Evolutionary conservation across 2,888 invertebrate species (phyloP).

Genomic region (Parthenolecanium corni): DNA sequence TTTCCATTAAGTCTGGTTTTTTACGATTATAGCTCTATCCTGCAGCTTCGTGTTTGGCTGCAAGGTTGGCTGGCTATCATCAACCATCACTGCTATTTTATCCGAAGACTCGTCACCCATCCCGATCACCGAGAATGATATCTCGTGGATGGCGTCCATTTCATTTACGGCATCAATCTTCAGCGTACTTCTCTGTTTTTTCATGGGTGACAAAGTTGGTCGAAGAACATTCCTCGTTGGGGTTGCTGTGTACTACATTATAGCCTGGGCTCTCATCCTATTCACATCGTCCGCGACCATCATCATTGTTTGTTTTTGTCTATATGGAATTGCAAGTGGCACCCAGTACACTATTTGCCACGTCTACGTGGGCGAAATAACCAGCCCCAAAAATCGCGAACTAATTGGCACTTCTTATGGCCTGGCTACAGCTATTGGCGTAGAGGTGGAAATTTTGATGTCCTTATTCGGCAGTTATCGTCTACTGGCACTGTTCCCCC

Average conservation of each 20-base stretch:
- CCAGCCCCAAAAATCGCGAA: neutral
- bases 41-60: neutral
- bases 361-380: neutral
- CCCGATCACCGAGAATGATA: neutral
- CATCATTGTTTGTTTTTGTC: neutral
- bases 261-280: neutral
- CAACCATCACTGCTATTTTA: neutral
- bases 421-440: neutral
- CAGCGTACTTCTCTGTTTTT: neutral
- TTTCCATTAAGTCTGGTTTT: no score
- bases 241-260: neutral
- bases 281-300: neutral
- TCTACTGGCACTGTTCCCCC: neutral
- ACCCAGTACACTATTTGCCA: neutral
- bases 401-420: neutral
- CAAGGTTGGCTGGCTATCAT: neutral
- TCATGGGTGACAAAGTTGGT: neutral
- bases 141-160: slow-evolving; percentile 1
- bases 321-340: neutral
- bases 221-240: neutral
- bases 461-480: neutral
- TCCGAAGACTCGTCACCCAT: neutral
- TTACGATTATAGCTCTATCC: neutral
- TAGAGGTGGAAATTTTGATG: neutral
- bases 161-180: neutral